Evolutionary conservation across 2,797 vertebrate species (phyloP), one percentile per base, ranked within the genome.

Genomic region (Myoxocephalus aenaeus): DNA sequence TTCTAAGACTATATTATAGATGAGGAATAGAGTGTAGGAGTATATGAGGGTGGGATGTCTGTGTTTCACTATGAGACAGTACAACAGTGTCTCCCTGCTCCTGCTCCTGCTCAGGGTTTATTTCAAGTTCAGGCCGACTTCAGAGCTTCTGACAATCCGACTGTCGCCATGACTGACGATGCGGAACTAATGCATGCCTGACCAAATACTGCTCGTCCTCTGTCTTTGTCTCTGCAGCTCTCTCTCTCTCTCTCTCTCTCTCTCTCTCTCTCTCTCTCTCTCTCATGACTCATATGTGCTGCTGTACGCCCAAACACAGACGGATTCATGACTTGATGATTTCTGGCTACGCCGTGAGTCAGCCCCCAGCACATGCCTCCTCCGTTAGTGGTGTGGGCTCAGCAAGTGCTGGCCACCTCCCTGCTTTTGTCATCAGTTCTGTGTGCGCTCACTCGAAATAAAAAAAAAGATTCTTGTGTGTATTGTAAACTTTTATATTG

Each of bases 291-390:
- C 92, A 94, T 87, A 73, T 56, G 89, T 84, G 86, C 87, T 90
- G 89, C 86, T 75, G 85, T 80, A 92, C 87, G 88, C 90, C 91
- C 85, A 86, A 89, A 90, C 88, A 80, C 87, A 90, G 88, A 90
- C 82, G 29, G 82, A 92, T 93, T 90, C 89, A 93, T 93, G 90
- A 94, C 92, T 91, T 70, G 85, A 88, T 90, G 91, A 88, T 93
- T 92, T 91, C 84, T 87, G 89, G 82, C 87, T 34, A 50, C 13
- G 68, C 64, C n/a, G 65, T 94, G 92, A 94, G 77, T 93, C 93
- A 93, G 84, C 75, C 70, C 25, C 53, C 84, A 42, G 86, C 82
- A 82, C 86, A 86, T 71, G 74, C 91, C 92, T 91, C 92, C 92
- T 91, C 90, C 88, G 20, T 27, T 89, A 77, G 85, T 54, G 75